Evolutionary conservation across 2,797 vertebrate genomes (phyloP).

Genomic region (Pseudomugil tenellus): DNA sequence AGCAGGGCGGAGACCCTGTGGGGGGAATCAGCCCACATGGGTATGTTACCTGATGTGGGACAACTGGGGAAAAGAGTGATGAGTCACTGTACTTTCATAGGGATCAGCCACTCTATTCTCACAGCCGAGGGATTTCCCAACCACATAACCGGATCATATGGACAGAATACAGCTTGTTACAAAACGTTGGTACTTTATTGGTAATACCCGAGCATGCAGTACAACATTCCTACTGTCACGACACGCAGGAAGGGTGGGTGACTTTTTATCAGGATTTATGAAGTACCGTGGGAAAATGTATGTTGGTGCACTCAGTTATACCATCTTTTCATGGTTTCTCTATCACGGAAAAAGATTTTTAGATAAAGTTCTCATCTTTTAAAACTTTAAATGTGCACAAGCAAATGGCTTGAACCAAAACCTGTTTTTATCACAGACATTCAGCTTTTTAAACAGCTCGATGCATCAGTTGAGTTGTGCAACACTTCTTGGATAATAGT

Average conservation of each 20-base stretch:
- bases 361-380: no score
- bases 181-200: neutral
- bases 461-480: no score
- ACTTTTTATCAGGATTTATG: neutral
- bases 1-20: constrained; percentile 37
- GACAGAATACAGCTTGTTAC: neutral
- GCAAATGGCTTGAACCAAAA: neutral
- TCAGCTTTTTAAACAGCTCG: no score
- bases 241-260: no score
- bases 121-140: constrained; percentile 63
- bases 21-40: constrained; percentile 34
- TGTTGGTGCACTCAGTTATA: no score
- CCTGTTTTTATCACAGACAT: no score
- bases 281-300: no score
- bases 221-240: neutral
- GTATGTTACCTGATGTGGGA: constrained; percentile 61
- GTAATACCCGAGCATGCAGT: constrained; percentile 5
- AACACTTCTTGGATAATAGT: no score
- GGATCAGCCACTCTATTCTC: constrained; percentile 18
- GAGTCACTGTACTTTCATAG: constrained; percentile 12
- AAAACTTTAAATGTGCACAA: neutral
- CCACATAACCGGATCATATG: constrained; percentile 41
- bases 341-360: no score
- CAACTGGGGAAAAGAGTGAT: constrained; percentile 49
- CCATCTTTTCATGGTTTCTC: no score